Percentiles rank a stretch among this genome's conserved stretches.
These are phyloP conservation scores for Pseudochromis fuscus DNA, from an alignment of 2,797 vertebrate species.

Conservation along the genomic window DNA sequence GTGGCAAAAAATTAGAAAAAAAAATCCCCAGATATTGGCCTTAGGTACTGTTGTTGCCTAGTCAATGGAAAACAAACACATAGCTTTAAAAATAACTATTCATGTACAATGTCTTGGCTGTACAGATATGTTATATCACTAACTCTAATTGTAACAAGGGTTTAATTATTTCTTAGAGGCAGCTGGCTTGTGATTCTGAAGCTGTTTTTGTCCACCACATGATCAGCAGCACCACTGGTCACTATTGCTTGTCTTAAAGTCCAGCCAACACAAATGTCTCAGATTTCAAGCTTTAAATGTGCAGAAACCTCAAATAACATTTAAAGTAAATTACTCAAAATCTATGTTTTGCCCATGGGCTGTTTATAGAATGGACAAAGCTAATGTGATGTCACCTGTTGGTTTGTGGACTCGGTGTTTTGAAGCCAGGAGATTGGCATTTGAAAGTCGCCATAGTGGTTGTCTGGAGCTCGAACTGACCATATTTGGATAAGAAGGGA, in stretches of 20 bases:
- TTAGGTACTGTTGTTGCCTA: neutral
- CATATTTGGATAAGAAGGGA: too few relatives aligned
- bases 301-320: neutral
- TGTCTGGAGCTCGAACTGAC: too few relatives aligned
- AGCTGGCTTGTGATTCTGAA: constrained; percentile 3
- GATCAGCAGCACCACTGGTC: too few relatives aligned
- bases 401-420: too few relatives aligned
- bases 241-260: constrained; percentile 9
- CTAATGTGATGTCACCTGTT: too few relatives aligned
- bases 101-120: constrained; percentile 10
- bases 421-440: too few relatives aligned
- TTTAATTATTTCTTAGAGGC: neutral
- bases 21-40: neutral
- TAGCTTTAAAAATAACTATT: constrained; percentile 13
- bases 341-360: neutral
- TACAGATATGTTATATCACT: constrained; percentile 15
- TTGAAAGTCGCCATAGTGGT: too few relatives aligned
- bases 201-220: constrained; percentile 21
- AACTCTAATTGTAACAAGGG: constrained; percentile 12
- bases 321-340: neutral
- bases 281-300: neutral
- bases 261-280: neutral
- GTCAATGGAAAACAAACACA: constrained; percentile 9
- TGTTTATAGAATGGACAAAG: too few relatives aligned
- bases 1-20: constrained; percentile 3